Conservation (phyloP, 2,888 invertebrate genomes). For the Alitta virens region DNA sequence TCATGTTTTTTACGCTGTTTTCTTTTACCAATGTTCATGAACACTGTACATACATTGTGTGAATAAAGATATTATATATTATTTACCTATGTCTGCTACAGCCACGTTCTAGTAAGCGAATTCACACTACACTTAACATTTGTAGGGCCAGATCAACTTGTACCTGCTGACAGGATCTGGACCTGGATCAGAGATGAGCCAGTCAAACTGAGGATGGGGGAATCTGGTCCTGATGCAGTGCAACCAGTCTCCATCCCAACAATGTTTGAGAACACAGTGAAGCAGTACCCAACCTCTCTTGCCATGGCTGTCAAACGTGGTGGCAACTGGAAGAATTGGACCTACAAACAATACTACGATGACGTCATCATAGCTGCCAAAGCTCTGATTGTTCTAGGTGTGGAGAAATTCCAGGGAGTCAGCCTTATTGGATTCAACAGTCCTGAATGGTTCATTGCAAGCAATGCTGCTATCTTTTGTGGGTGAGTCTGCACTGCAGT, state of each 20-base stretch:
- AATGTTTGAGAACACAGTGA: slow-evolving; percentile 34
- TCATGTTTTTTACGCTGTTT: too few species aligned
- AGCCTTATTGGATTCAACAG: slow-evolving; percentile 90
- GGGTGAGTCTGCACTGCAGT: too few species aligned
- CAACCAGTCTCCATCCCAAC: slow-evolving; percentile 39
- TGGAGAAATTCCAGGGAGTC: slow-evolving; percentile 77
- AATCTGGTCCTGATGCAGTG: slow-evolving; percentile 29
- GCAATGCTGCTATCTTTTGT: slow-evolving; percentile 83
- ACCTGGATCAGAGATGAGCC: neutral
- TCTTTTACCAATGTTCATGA: too few species aligned
- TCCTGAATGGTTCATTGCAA: slow-evolving; percentile 84
- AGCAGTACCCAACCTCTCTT: slow-evolving; percentile 33
- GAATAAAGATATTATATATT: too few species aligned
- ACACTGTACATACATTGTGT: too few species aligned
- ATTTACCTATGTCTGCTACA: too few species aligned
- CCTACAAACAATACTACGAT: slow-evolving; percentile 67
- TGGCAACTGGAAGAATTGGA: slow-evolving; percentile 41
- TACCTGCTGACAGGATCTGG: slow-evolving; percentile 3
- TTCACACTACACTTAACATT: too few species aligned
- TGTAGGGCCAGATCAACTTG: slow-evolving; percentile 9
- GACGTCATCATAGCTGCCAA: slow-evolving; percentile 76
- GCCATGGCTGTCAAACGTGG: slow-evolving; percentile 43
- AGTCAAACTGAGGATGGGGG: slow-evolving; percentile 25
- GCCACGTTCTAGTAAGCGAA: too few species aligned
- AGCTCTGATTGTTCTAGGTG: slow-evolving; percentile 80